These are phyloP conservation scores for Azemiops feae DNA, from an alignment of 2,113 vertebrate genomes.

Conservation along the genomic window DNA sequence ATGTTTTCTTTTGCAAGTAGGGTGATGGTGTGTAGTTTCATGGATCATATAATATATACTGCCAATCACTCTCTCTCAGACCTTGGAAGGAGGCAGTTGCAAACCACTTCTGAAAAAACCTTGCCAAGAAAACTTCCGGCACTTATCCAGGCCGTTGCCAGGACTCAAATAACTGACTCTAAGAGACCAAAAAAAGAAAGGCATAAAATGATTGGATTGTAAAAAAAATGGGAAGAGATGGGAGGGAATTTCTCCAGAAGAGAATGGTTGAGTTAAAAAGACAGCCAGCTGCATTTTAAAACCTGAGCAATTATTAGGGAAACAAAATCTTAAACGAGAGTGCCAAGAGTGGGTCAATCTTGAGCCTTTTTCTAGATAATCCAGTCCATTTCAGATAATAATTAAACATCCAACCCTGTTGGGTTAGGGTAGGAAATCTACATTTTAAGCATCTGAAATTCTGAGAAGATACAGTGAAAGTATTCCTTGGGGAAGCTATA, in stretches of 20 bases:
- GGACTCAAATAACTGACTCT: not conserved
- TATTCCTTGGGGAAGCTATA: not conserved
- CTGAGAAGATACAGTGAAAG: not conserved
- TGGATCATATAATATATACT: not conserved
- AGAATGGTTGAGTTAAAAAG: not conserved
- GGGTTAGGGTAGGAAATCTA: not conserved
- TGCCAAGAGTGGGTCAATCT: not conserved
- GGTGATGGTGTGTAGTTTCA: not conserved
- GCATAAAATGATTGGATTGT: not conserved
- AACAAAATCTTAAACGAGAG: not conserved
- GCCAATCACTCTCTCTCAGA: not conserved
- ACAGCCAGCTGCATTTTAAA: not conserved
- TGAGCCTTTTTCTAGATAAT: not conserved
- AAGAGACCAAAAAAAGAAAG: not conserved
- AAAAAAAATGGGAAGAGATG: not conserved
- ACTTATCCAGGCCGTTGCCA: not conserved
- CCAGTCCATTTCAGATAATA: not conserved
- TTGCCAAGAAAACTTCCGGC: not conserved
- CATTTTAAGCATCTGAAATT: not conserved
- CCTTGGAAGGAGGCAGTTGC: not conserved
- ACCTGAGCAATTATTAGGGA: not conserved
- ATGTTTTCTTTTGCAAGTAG: not conserved
- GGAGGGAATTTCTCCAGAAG: not conserved
- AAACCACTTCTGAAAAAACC: not conserved
- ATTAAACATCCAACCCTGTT: not conserved